Evolutionary conservation across 1,140 invertebrate species (phyloP).

Genomic region (Drosophila tropicalis): DNA sequence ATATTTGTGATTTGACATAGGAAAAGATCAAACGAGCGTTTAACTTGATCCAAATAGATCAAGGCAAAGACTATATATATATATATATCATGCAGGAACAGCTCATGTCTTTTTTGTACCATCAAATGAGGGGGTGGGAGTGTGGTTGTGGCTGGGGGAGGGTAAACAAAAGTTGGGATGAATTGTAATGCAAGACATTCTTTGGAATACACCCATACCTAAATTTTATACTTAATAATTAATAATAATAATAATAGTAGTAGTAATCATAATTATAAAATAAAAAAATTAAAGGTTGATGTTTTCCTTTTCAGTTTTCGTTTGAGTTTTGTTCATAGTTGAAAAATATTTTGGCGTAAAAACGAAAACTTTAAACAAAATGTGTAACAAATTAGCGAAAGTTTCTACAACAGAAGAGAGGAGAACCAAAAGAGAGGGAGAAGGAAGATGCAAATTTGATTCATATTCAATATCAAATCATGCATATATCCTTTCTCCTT

Average conservation of each 20-base stretch:
- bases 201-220: conserved; percentile 8
- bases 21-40: background rate
- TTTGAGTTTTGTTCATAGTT: conserved; percentile 16
- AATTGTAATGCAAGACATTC: conserved; percentile 4
- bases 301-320: background rate
- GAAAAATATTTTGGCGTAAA: background rate
- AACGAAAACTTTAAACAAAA: conserved; percentile 47
- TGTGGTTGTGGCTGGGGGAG: too few relatives aligned
- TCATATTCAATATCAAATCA: too few relatives aligned
- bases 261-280: conserved; percentile 30
- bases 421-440: background rate
- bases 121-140: too few relatives aligned
- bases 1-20: background rate
- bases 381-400: conserved; percentile 41
- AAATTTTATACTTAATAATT: conserved; percentile 16
- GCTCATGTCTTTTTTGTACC: too few relatives aligned
- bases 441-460: conserved; percentile 8
- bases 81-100: background rate
- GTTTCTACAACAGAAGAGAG: conserved; percentile 17
- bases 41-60: too few relatives aligned
- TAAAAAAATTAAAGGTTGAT: background rate
- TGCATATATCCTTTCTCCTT: too few relatives aligned
- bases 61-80: background rate
- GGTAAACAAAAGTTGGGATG: background rate
- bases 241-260: conserved; percentile 24